Evolutionary conservation across 1,140 invertebrate genomes (phyloP), one percentile per base, ranked within the genome.

Genomic region (Drosophila baimaii): DNA sequence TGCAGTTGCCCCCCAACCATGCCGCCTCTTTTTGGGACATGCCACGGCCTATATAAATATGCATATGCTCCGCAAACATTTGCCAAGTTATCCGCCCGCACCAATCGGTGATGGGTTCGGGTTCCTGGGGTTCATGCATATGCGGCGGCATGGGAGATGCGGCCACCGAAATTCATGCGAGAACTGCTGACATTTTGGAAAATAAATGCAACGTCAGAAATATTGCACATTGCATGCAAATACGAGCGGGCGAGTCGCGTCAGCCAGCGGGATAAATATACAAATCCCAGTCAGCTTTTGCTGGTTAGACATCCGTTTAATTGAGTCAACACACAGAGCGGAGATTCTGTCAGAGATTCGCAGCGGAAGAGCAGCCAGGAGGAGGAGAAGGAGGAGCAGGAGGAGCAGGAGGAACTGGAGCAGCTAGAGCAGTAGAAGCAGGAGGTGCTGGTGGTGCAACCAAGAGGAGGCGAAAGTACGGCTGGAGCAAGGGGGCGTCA

Each of bases 181-280:
- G 83, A 89, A 61, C 62, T 89, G 83, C 83, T 88, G 83, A 88
- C 79, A 88, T 63, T 89, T 88, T 74, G 47, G 58, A 82, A 77
- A 77, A 88, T 89, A 89, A 89, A 89, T 89, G 83, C 83, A 73
- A 61, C 68, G 83, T 86, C 84, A 88, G 79, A 73, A 78, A 65
- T 76, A 86, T 82, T 88, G 63, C 76, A 77, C 83, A 83, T 35
- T 89, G 83, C 79, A 86, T 79, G 81, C 71, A 86, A 88, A 86
- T 88, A 77, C 55, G 31, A n/a, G n/a, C n/a, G 33, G 46, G 54
- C 62, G 54, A 59, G 54, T 65, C 72, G 76, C 74, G 56, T 31
- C 46, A 68, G 55, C 56, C 57, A 56, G 65, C 54, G 62, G 69
- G 83, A 86, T 86, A 86, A 88, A 86, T 79, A 88, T 72, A 82